phyloP scores from a whole-genome alignment of 2,113 vertebrate genomes.

The Morone chrysops region DNA sequence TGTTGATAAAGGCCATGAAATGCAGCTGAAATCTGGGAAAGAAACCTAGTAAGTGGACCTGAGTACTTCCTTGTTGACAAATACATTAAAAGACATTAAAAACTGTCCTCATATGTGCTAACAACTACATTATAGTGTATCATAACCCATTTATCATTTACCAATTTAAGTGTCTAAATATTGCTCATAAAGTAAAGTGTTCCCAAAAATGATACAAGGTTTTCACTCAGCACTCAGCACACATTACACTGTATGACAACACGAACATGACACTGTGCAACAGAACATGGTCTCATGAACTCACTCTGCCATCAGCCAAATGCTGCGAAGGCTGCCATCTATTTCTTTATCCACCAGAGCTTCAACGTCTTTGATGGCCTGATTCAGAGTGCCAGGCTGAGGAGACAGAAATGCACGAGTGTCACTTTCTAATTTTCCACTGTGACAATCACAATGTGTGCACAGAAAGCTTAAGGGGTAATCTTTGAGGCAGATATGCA shows the following conservation, averaged over 20 bases:
- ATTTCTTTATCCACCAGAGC: conserved; percentile 67
- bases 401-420: conserved; percentile 62
- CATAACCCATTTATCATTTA: neutral
- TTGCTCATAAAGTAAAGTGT: neutral
- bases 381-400: conserved; percentile 86
- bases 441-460: conserved; percentile 52
- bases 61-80: neutral
- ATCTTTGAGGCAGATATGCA: conserved; percentile 59
- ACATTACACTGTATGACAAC: neutral
- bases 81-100: neutral
- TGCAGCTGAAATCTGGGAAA: neutral
- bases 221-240: conserved; percentile 3
- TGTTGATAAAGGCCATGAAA: neutral
- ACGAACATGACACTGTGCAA: conserved; percentile 8
- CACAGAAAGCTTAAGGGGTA: conserved; percentile 53
- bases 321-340: conserved; percentile 80
- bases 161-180: neutral
- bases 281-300: conserved; percentile 55
- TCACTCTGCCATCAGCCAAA: conserved; percentile 88
- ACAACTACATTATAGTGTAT: neutral
- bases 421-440: conserved; percentile 65
- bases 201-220: neutral
- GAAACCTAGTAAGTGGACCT: neutral
- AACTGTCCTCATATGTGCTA: neutral
- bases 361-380: conserved; percentile 85